phyloP scores from a whole-genome alignment of 1,140 invertebrate genomes.

The Drosophila ercepeae region DNA sequence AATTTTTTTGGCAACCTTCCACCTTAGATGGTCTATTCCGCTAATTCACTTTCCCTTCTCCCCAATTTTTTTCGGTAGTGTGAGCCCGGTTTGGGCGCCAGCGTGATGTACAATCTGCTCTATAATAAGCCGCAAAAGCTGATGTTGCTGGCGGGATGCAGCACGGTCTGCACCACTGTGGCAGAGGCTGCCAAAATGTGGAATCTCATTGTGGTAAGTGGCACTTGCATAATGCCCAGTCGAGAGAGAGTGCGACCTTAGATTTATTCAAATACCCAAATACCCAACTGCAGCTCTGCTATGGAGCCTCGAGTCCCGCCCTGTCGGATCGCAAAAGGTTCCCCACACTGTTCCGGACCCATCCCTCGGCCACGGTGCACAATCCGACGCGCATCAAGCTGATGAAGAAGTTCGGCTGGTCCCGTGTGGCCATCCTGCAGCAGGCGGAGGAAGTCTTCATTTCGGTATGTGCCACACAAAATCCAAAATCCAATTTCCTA shows the following conservation, averaged over 20 bases:
- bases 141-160: constrained; percentile 98
- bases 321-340: constrained; percentile 98
- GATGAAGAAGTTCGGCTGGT: constrained; percentile 99
- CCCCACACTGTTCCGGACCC: constrained; percentile 98
- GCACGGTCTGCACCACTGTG: constrained; percentile 99
- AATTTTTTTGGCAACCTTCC: constrained; percentile 26
- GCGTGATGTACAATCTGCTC: constrained; percentile 98
- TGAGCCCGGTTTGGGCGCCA: constrained; percentile 97
- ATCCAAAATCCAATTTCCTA: not conserved
- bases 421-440: constrained; percentile 97
- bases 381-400: constrained; percentile 99
- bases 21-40: not conserved
- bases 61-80: constrained; percentile 89
- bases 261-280: constrained; percentile 25
- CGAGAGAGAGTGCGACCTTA: not conserved
- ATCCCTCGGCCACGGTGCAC: constrained; percentile 99
- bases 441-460: constrained; percentile 99
- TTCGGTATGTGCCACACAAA: constrained; percentile 90
- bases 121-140: constrained; percentile 98
- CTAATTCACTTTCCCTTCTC: constrained; percentile 47
- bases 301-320: constrained; percentile 98
- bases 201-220: constrained; percentile 98
- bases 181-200: constrained; percentile 99
- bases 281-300: constrained; percentile 97
- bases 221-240: constrained; percentile 34